Evolutionary conservation across 2,113 vertebrate species (phyloP).

Genomic region (Etheostoma cragini): DNA sequence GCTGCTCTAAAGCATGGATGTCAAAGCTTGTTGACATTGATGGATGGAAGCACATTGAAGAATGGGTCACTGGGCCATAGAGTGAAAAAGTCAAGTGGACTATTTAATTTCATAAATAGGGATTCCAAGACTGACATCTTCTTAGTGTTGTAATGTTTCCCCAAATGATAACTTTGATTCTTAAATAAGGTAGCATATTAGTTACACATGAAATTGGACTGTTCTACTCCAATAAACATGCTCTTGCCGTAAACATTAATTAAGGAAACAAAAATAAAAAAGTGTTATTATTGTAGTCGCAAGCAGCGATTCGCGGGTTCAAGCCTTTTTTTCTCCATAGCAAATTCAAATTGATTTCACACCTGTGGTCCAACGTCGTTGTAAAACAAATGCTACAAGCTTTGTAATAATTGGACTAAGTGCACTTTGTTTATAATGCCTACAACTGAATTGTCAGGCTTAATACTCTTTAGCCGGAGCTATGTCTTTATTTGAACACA

Average conservation of each 20-base stretch:
- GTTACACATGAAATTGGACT: background rate
- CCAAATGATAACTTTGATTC: background rate
- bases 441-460: too few species aligned
- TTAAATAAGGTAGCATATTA: background rate
- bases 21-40: constrained; percentile 28
- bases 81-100: background rate
- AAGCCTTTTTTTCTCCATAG: too few species aligned
- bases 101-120: background rate
- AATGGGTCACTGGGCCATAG: background rate
- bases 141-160: background rate
- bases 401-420: too few species aligned
- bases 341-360: too few species aligned
- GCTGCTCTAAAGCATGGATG: background rate
- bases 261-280: background rate
- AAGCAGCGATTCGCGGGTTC: too few species aligned
- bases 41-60: background rate
- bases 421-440: too few species aligned
- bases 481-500: too few species aligned
- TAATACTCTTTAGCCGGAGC: too few species aligned
- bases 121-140: background rate
- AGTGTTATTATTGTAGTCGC: too few species aligned
- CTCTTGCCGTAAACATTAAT: background rate
- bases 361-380: too few species aligned
- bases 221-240: background rate
- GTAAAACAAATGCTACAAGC: too few species aligned